These are phyloP conservation scores for Aphyosemion australe DNA, from an alignment of 2,113 vertebrate species.

Conservation along the genomic window DNA sequence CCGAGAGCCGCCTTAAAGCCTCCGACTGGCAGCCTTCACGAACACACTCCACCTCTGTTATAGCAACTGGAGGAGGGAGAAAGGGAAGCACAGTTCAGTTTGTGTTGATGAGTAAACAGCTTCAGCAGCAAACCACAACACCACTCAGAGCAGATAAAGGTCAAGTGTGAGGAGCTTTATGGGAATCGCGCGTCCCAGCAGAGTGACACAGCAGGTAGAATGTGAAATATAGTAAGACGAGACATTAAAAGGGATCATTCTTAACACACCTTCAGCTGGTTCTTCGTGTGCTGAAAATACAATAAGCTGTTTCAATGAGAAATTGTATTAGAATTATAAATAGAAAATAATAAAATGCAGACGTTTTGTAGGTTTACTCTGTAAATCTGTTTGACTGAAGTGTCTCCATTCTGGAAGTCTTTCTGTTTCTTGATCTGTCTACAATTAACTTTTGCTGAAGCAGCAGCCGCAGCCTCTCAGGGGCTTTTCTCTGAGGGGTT, in stretches of 20 bases:
- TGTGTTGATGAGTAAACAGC: constrained; percentile 31
- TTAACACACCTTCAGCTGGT: neutral
- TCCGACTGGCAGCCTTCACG: constrained; percentile 91
- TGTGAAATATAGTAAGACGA: constrained; percentile 10
- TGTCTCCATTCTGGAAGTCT: neutral
- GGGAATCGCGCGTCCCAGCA: no score
- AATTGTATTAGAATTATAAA: no score
- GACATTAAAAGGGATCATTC: neutral
- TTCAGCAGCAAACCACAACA: neutral
- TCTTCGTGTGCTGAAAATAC: neutral
- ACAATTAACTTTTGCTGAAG: neutral
- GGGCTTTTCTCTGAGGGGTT: neutral
- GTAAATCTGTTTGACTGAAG: neutral
- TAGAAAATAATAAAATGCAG: neutral
- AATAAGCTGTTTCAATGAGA: neutral
- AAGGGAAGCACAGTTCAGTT: neutral
- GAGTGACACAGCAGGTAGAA: constrained; percentile 3
- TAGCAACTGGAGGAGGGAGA: constrained; percentile 79
- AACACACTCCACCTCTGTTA: constrained; percentile 88
- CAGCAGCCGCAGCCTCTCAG: neutral
- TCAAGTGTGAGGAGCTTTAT: constrained; percentile 24
- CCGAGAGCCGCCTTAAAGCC: constrained; percentile 81
- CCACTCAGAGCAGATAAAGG: constrained; percentile 23
- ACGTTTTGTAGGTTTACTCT: neutral
- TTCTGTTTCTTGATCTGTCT: neutral